These are phyloP conservation scores for Callocephalon fimbriatum DNA, from an alignment of 2,113 vertebrate species.

Conservation along the genomic window DNA sequence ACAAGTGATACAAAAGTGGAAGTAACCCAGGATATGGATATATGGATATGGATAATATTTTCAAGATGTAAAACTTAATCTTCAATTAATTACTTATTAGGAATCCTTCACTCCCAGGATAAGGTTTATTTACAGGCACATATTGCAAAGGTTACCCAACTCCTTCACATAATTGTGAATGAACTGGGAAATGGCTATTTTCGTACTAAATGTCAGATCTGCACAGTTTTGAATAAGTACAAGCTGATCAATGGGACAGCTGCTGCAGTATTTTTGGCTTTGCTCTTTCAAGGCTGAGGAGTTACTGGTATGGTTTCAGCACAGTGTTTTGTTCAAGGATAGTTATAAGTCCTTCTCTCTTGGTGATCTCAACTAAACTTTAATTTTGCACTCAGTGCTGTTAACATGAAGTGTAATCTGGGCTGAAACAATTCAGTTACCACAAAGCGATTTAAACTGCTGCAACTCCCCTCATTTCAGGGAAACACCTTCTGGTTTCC, in stretches of 20 bases:
- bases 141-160: neutral
- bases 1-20: neutral
- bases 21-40: neutral
- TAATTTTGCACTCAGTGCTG: neutral
- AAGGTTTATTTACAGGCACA: neutral
- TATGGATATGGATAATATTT: neutral
- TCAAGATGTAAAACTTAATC: neutral
- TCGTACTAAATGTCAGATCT: neutral
- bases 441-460: neutral
- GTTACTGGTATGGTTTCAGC: neutral
- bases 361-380: neutral
- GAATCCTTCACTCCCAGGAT: neutral
- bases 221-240: neutral
- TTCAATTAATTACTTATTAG: neutral
- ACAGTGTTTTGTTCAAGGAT: neutral
- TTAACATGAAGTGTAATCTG: neutral
- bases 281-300: neutral
- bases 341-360: neutral
- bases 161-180: neutral
- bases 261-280: conserved; percentile 3
- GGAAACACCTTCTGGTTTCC: neutral
- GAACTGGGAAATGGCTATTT: neutral
- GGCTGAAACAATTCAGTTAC: neutral
- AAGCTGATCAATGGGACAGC: neutral
- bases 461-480: neutral